Conservation (phyloP, 2,113 vertebrate genomes). For the Tretioscincus oriximinensis region DNA sequence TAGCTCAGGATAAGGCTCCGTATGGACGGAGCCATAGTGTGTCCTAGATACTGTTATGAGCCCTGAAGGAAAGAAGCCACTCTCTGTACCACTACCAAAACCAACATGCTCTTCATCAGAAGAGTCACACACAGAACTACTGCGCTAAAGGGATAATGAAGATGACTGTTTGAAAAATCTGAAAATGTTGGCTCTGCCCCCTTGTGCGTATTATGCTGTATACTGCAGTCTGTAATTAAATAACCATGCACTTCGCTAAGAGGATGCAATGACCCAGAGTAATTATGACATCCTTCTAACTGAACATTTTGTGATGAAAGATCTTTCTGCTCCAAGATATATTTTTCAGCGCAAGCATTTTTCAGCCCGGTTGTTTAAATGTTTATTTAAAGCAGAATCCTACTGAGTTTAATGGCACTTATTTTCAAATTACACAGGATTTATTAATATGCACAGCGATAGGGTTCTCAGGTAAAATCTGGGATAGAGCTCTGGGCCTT, state of each 20-base stretch:
- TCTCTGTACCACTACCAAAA: rapidly evolving
- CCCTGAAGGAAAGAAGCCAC: background rate
- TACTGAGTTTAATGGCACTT: background rate
- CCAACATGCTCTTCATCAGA: background rate
- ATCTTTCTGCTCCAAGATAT: rapidly evolving
- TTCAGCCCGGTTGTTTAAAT: background rate
- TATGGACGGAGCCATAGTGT: no score
- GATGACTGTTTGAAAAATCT: rapidly evolving
- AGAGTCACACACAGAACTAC: rapidly evolving
- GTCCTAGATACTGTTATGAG: slow-evolving; percentile 6
- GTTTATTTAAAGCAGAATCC: background rate
- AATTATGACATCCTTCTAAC: background rate
- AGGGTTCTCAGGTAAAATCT: no score
- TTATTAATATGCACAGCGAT: background rate
- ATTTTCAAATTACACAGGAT: background rate
- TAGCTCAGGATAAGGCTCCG: no score
- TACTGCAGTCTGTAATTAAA: background rate
- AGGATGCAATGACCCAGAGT: rapidly evolving
- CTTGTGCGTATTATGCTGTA: slow-evolving; percentile 19
- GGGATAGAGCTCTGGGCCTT: no score
- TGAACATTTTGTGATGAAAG: background rate
- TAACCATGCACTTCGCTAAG: background rate
- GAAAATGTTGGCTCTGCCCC: slow-evolving; percentile 37
- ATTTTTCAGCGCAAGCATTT: background rate
- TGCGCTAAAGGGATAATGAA: rapidly evolving